Evolutionary conservation across 2,888 invertebrate genomes (phyloP).

Genomic region (Campoplex nolae): DNA sequence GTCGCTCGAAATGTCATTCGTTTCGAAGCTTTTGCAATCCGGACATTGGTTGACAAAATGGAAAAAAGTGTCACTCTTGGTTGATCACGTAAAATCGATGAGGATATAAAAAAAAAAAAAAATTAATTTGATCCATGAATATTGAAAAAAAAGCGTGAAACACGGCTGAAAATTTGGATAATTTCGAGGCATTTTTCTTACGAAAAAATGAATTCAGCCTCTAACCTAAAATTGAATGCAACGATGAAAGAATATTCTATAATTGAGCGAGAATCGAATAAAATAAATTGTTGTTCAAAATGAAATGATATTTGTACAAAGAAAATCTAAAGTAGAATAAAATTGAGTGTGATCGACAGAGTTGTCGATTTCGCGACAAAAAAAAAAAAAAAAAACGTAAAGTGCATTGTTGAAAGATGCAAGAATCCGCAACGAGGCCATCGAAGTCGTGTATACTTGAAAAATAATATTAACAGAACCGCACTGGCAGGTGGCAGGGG

Average conservation of each 20-base stretch:
- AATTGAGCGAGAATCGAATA: background rate
- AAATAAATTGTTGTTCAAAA: background rate
- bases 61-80: too few species aligned
- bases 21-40: background rate
- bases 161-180: too few species aligned
- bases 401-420: constrained; percentile 36
- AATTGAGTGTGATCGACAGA: background rate
- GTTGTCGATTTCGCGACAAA: constrained; percentile 23
- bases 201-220: too few species aligned
- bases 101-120: background rate
- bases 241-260: background rate
- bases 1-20: background rate
- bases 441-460: background rate
- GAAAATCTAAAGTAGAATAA: background rate
- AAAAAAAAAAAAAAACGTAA: constrained; percentile 20
- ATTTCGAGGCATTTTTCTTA: too few species aligned
- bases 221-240: too few species aligned
- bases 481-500: background rate
- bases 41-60: background rate
- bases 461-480: background rate
- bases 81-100: background rate
- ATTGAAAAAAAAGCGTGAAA: too few species aligned
- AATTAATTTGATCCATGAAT: too few species aligned
- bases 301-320: background rate
- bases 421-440: constrained; percentile 46